Conservation (phyloP, 2,888 invertebrate genomes). For the Dascillus cervinus region DNA sequence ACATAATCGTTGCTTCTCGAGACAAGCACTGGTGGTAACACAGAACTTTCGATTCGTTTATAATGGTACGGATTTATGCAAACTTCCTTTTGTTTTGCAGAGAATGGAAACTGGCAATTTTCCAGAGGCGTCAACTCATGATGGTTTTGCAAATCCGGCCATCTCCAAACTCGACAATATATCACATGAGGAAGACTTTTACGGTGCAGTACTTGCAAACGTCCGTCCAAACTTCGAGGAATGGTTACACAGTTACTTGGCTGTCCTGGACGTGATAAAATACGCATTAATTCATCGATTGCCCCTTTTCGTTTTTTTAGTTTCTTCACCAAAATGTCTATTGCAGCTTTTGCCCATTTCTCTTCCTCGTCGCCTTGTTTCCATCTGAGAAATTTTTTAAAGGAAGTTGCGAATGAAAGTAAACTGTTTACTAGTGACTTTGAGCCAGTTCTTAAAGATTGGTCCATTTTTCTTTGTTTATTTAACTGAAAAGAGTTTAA, state of each 20-base stretch:
- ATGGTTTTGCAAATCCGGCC: conserved; percentile 98
- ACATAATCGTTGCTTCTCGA: conserved; percentile 95
- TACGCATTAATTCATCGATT: conserved; percentile 86
- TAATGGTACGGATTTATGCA: conserved; percentile 99
- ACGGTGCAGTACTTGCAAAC: conserved; percentile 93
- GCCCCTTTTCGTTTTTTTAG: conserved; percentile 93
- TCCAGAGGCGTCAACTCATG: conserved; percentile 96
- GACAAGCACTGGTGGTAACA: conserved; percentile 94
- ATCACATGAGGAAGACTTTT: conserved; percentile 99
- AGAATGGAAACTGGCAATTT: conserved; percentile 92
- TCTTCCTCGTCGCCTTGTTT: conserved; percentile 97
- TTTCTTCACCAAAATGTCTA: conserved; percentile 95
- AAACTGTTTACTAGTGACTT: conserved; percentile 90
- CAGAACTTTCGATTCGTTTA: conserved; percentile 93
- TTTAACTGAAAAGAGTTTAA: conserved; percentile 23
- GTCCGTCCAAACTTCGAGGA: conserved; percentile 89
- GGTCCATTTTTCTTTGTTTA: conserved; percentile 68
- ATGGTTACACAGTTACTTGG: conserved; percentile 98
- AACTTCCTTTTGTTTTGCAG: conserved; percentile 96
- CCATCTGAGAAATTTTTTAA: conserved; percentile 94
- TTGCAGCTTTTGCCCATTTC: conserved; percentile 98
- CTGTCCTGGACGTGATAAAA: conserved; percentile 88
- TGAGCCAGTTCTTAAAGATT: conserved; percentile 78
- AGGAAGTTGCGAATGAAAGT: conserved; percentile 95
- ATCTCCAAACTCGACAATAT: conserved; percentile 98